phyloP scores from a whole-genome alignment of 1,140 invertebrate genomes.

The Teleopsis dalmanni region DNA sequence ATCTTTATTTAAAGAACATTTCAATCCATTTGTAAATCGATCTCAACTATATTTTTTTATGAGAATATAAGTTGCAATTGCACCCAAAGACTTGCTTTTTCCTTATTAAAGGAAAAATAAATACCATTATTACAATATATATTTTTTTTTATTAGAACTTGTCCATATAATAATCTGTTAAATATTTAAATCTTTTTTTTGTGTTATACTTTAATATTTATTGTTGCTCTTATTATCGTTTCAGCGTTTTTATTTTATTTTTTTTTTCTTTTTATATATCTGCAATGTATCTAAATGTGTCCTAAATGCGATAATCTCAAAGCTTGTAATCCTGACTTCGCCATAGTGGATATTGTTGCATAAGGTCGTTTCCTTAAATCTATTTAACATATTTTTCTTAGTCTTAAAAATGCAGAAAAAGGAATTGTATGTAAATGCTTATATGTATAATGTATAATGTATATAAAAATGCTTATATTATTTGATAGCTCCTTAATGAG shows the following conservation, averaged over 20 bases:
- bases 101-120: too few species aligned
- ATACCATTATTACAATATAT: not conserved
- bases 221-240: conserved; percentile 41
- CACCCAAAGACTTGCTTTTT: too few species aligned
- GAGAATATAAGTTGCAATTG: not conserved
- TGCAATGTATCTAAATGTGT: conserved; percentile 20
- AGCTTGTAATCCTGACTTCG: conserved; percentile 2
- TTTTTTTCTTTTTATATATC: conserved; percentile 42
- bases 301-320: conserved; percentile 5
- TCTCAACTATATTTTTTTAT: not conserved
- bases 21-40: not conserved
- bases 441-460: not conserved
- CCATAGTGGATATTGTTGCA: conserved; percentile 2
- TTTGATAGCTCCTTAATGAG: not conserved
- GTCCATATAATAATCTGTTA: not conserved
- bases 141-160: not conserved
- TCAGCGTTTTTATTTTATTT: conserved; percentile 43
- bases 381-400: conserved; percentile 7
- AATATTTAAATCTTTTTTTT: not conserved
- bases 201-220: conserved; percentile 7
- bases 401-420: conserved; percentile 1
- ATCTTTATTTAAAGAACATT: not conserved
- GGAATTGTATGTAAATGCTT: not conserved
- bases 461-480: not conserved
- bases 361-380: conserved; percentile 9